Percentiles rank a stretch among this genome's conserved stretches.
These are phyloP conservation scores for Cataglyphis cursor DNA, from an alignment of 2,888 invertebrate species.

Conservation along the genomic window DNA sequence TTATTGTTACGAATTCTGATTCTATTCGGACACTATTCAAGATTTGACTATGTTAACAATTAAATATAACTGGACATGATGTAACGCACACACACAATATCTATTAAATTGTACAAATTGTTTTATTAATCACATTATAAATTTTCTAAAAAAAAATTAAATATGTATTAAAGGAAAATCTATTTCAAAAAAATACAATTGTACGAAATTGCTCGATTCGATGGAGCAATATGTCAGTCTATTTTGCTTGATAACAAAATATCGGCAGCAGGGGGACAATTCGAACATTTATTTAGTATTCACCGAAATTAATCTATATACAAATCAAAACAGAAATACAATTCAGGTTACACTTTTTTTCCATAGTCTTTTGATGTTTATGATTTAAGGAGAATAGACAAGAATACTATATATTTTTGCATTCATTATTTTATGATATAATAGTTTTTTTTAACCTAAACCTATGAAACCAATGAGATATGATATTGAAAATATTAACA, in stretches of 20 bases:
- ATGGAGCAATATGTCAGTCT: neutral
- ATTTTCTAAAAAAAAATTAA: conserved; percentile 66
- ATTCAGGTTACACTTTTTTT: conserved; percentile 51
- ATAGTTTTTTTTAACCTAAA: conserved; percentile 70
- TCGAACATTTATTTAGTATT: neutral
- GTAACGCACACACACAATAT: conserved; percentile 41
- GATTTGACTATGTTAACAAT: conserved; percentile 56
- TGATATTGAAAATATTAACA: conserved; percentile 36
- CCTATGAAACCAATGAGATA: conserved; percentile 69
- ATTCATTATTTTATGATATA: conserved; percentile 70
- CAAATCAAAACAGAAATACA: conserved; percentile 48
- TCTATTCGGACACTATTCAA: conserved; percentile 45
- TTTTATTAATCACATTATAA: conserved; percentile 59
- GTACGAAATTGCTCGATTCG: neutral
- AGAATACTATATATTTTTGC: conserved; percentile 68
- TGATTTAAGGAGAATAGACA: conserved; percentile 59
- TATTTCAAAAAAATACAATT: conserved; percentile 7
- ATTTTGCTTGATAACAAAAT: neutral
- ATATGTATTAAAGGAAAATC: conserved; percentile 47
- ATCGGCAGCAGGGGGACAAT: neutral
- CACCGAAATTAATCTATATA: conserved; percentile 1
- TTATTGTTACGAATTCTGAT: conserved; percentile 16
- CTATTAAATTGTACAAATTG: conserved; percentile 70
- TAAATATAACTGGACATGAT: conserved; percentile 47
- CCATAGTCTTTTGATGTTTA: conserved; percentile 67